Evolutionary conservation across 2,797 vertebrate genomes (phyloP).

Genomic region (Phoebastria nigripes): DNA sequence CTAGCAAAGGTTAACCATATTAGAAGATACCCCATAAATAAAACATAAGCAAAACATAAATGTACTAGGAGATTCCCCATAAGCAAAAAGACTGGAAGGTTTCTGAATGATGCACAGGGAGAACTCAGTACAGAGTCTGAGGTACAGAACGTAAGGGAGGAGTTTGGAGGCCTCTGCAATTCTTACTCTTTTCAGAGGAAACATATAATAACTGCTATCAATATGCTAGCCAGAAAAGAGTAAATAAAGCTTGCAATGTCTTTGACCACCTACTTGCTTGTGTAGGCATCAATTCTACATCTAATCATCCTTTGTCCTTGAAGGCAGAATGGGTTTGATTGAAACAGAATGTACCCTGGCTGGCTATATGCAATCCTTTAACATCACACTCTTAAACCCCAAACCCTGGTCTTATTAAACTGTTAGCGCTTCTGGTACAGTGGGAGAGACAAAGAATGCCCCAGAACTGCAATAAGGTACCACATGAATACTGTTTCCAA

Average conservation of each 20-base stretch:
- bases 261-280: slow-evolving; percentile 24
- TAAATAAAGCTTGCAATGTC: background rate
- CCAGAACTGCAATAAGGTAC: background rate
- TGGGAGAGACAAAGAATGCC: background rate
- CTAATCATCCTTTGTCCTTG: slow-evolving; percentile 2
- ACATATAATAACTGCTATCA: background rate
- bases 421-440: background rate
- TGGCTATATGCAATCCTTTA: background rate
- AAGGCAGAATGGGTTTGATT: background rate
- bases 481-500: slow-evolving; percentile 36
- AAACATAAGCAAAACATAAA: background rate
- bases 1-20: background rate
- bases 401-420: background rate
- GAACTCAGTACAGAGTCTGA: background rate
- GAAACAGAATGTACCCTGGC: background rate
- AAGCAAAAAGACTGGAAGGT: background rate
- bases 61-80: background rate
- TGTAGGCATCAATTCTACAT: background rate
- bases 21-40: background rate
- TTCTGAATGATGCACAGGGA: background rate
- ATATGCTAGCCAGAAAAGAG: background rate
- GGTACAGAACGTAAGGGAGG: background rate
- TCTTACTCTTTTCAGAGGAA: background rate
- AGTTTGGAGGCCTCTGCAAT: background rate
- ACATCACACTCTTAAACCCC: background rate